phyloP scores from a whole-genome alignment of 2,797 vertebrate genomes.

The Margarornis squamiger region DNA sequence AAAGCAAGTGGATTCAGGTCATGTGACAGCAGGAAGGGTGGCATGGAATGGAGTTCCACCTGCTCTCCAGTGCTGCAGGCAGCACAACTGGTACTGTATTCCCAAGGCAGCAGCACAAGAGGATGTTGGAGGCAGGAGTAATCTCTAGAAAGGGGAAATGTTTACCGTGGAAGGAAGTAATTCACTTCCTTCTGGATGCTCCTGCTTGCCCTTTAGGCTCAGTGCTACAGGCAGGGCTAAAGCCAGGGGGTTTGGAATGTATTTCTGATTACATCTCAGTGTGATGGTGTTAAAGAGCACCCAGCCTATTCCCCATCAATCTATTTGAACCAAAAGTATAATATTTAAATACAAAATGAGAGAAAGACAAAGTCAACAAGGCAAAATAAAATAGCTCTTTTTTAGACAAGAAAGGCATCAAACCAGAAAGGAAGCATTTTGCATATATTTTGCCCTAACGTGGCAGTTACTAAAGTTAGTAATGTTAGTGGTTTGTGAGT shows the following conservation, averaged over 20 bases:
- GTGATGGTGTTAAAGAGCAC: background rate
- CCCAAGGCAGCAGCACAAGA: background rate
- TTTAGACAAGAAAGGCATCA: background rate
- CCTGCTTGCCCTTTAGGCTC: background rate
- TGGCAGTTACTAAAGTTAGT: background rate
- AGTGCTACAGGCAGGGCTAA: background rate
- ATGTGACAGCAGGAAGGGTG: background rate
- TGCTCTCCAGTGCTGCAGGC: background rate
- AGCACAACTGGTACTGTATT: accelerated
- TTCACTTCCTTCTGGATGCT: constrained; percentile 30
- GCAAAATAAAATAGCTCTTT: background rate
- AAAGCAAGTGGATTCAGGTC: background rate
- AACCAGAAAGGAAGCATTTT: background rate
- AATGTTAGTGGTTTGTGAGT: background rate
- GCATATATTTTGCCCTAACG: background rate
- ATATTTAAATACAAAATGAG: background rate
- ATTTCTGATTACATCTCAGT: background rate
- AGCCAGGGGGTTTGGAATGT: background rate
- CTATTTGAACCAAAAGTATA: background rate
- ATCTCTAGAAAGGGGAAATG: background rate
- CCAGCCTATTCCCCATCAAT: background rate
- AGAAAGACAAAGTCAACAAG: background rate
- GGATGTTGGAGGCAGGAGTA: background rate
- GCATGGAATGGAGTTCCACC: background rate
- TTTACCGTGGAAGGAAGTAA: constrained; percentile 5